Base-by-base conservation (phyloP, 2,888 invertebrate species). In the Papilio demoleus region DNA sequence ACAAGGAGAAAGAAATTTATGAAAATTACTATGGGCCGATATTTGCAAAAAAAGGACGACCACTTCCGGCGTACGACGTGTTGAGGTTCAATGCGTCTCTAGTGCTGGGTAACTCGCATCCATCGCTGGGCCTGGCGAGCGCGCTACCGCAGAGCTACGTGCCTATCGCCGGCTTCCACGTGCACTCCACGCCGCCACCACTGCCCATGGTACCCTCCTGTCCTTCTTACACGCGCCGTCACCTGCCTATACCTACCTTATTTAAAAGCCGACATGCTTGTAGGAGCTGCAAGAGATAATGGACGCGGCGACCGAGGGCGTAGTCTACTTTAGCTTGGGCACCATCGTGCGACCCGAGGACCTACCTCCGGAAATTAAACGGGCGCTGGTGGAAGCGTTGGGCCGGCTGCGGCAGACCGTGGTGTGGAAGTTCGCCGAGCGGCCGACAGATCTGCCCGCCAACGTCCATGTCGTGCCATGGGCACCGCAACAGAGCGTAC, bases 251-350 rank as follows among this genome's bases (percentile, higher is more conserved):
- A n/a, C n/a, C n/a, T n/a, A n/a, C n/a, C 14, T 38, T 9, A 12
- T 2, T 38, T 1, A 38, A 12, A 38, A 38, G 4, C 11, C 2
- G 14, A 12, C 14, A 38, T 40, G 3, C n/a, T 68, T 72, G 19
- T 73, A 88, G 87, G 80, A 87, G 69, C 71, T 92, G 1, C 74
- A 88, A 72, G 79, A 77, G 27, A 78, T 88, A 63, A 76, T 92
- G 77, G 87, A 90, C 45, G 74, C 77, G 8, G 80, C 90, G 0
- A 78, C 80, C 42, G 67, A 90, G 45, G 93, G 93, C 0, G 86
- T 90, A 0, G 85, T 93, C 65, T 88, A 85, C 77, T 92, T 93
- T 75, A 92, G 92, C 65, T 77, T 93, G 81, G 93, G 93, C 1
- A 84, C 88, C 0, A 87, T n/a, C n/a, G n/a, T n/a, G n/a, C n/a